phyloP scores from a whole-genome alignment of 1,140 invertebrate genomes.

The Choristoneura fumiferana region DNA sequence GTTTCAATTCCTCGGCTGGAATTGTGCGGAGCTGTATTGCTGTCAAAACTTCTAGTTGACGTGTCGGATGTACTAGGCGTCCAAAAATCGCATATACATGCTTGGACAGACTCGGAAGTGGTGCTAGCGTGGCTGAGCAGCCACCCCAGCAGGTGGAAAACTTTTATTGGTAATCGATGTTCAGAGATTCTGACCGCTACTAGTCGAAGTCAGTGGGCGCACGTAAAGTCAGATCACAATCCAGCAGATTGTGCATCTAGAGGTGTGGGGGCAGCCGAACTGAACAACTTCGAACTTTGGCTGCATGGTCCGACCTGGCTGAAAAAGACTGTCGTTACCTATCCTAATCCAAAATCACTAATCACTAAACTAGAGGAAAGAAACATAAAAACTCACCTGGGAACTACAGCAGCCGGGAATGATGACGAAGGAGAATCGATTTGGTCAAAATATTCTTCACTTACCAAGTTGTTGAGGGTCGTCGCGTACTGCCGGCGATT shows the following conservation, averaged over 20 bases:
- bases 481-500: slow-evolving; percentile 7
- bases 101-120: too few relatives aligned
- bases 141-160: too few relatives aligned
- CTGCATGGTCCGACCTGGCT: slow-evolving; percentile 39
- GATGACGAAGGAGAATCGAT: background rate
- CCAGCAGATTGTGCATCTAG: too few relatives aligned
- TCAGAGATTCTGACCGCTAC: background rate
- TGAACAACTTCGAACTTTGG: slow-evolving; percentile 34
- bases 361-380: slow-evolving; percentile 12
- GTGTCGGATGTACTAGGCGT: slow-evolving; percentile 1
- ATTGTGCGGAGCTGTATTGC: too few relatives aligned
- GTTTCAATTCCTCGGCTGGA: too few relatives aligned
- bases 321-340: background rate
- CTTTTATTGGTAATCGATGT: slow-evolving; percentile 35
- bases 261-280: slow-evolving; percentile 18
- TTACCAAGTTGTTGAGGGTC: background rate
- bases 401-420: background rate
- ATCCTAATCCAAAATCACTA: background rate
- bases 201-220: slow-evolving; percentile 6
- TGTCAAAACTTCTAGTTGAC: slow-evolving; percentile 21
- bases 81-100: background rate
- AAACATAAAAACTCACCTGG: background rate
- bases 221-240: background rate
- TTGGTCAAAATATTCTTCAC: slow-evolving; percentile 13
- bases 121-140: too few relatives aligned